A percentile compares a stretch with the other conserved stretches of the same genome.
phyloP scores from a whole-genome alignment of 2,888 invertebrate species.

The Adineta ricciae region DNA sequence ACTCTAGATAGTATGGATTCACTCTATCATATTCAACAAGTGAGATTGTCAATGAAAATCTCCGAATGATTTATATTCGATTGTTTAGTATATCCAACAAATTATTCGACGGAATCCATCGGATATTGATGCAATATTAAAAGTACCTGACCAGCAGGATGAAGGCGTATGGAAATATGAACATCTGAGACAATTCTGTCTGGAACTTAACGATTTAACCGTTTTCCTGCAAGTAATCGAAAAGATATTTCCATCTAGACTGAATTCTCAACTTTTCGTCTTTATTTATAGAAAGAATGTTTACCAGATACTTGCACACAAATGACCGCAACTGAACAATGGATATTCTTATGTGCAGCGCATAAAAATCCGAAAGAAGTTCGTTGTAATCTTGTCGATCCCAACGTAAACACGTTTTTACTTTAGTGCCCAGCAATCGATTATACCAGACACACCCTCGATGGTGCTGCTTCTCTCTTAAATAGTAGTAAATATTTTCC shows the following conservation, averaged over 20 bases:
- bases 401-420: background rate
- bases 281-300: conserved; percentile 63
- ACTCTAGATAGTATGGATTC: conserved; percentile 99
- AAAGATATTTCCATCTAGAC: background rate
- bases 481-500: conserved; percentile 99
- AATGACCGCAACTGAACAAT: conserved; percentile 99
- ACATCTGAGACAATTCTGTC: conserved; percentile 92
- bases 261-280: conserved; percentile 27
- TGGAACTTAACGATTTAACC: conserved; percentile 96
- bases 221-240: conserved; percentile 61
- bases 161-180: conserved; percentile 99
- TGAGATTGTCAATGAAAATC: conserved; percentile 34
- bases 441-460: conserved; percentile 92
- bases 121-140: conserved; percentile 82
- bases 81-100: conserved; percentile 77
- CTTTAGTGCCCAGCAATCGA: conserved; percentile 86
- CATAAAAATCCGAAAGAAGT: conserved; percentile 96
- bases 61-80: no score
- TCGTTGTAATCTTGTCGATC: background rate
- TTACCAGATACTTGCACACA: conserved; percentile 92
- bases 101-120: conserved; percentile 81
- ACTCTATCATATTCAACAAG: conserved; percentile 88
- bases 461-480: conserved; percentile 92
- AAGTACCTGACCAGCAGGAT: conserved; percentile 90
- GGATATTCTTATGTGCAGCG: conserved; percentile 98